Conservation (phyloP, 2,113 vertebrate genomes). For the Eclectus roratus region DNA sequence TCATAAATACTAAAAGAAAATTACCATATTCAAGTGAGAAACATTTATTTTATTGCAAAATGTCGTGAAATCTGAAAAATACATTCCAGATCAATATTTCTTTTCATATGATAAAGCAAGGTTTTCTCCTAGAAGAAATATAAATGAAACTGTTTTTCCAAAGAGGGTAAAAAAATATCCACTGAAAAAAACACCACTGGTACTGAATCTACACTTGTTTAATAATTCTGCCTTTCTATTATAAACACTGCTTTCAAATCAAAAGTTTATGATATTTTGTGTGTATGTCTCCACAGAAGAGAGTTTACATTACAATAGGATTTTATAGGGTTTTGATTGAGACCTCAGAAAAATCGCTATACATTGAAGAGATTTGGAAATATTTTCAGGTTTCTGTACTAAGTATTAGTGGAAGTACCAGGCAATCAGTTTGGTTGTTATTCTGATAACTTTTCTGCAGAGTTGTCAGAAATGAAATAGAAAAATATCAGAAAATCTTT, state of each 20-base stretch:
- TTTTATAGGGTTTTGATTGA: neutral
- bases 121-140: neutral
- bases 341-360: neutral
- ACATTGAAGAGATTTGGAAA: neutral
- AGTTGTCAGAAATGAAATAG: neutral
- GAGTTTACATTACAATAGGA: neutral
- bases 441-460: neutral
- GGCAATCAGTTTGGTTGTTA: neutral
- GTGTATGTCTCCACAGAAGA: neutral
- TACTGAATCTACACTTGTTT: neutral
- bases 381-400: neutral
- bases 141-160: neutral
- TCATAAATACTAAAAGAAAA: neutral
- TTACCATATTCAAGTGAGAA: neutral
- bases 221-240: neutral
- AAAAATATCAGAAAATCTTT: neutral
- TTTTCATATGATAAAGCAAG: neutral
- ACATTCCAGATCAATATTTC: neutral
- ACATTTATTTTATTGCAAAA: neutral
- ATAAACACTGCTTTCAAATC: neutral
- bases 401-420: neutral
- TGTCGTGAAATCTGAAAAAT: neutral
- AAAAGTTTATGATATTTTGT: neutral
- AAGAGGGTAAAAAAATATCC: neutral
- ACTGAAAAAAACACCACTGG: neutral